Base-by-base conservation (phyloP, 2,888 invertebrate genomes). In the Digitonthophagus gazella region DNA sequence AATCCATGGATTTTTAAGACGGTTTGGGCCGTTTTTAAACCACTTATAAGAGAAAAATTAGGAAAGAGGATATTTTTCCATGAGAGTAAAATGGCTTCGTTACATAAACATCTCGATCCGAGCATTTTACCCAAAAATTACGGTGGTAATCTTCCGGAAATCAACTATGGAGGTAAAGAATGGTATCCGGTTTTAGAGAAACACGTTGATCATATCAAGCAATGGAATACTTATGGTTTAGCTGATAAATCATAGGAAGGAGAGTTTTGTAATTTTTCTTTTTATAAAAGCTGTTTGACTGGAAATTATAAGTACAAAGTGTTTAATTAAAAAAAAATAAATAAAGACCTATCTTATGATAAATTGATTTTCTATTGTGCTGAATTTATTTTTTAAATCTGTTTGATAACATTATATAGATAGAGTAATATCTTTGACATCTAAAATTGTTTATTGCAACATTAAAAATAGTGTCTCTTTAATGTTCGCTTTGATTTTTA, bases 11-110 rank as follows among this genome's bases (percentile, higher is more conserved):
- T 94, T 71, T 95, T 95, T 84, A 93, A 91, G 79, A 86, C 93
- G 82, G 93, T 94, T 1, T 95, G 94, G 93, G 84, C 86, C 64
- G 88, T 94, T 80, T 94, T 94, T 85, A 93, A 93, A 82, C 93
- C 93, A 5, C 90, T 94, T 78, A 89, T 94, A 75, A 86, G 86
- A 74, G 91, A 92, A 76, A 95, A 95, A 80, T 85, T 95, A 14
- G 90, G 89, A 81, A 89, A 84, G 73, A 89, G 92, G 82, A 92
- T 93, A 81, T 86, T 90, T 64, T 90, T 87, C 84, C 94, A 95
- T 81, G 93, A 93, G 11, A 86, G 85, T 69, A 91, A 94, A 78
- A 93, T 93, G 92, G 78, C 87, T 28, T 90, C 90, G 0, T 86
- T 95, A 2, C 94, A 95, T 79, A 87, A 90, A 79, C 86, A 91